Conservation (phyloP, 2,888 invertebrate species). For the Caenorhabditis drosophilae region DNA sequence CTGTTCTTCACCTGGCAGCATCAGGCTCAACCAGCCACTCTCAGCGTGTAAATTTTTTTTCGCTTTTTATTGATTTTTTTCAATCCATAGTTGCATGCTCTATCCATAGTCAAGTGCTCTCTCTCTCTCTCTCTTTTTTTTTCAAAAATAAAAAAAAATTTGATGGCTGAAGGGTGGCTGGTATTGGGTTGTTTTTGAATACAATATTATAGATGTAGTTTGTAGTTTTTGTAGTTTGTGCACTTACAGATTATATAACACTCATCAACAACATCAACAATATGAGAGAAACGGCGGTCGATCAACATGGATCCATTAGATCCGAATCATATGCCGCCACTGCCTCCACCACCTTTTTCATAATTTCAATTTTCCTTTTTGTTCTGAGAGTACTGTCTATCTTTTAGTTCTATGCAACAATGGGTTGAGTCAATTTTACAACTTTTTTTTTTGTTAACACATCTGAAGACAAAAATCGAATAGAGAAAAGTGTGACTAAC, state of each 20-base stretch:
- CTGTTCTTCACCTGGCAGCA: conserved; percentile 54
- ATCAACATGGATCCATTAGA: conserved; percentile 30
- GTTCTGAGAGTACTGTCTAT: conserved; percentile 30
- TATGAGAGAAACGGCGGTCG: conserved; percentile 5
- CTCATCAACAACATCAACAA: conserved; percentile 8
- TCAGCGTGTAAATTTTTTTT: conserved; percentile 49
- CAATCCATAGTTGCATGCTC: too few relatives aligned
- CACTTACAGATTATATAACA: conserved; percentile 16
- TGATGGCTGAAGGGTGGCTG: conserved; percentile 21
- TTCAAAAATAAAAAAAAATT: background rate
- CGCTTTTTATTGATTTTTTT: conserved; percentile 7
- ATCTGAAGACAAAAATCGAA: background rate
- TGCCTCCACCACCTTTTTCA: too few relatives aligned
- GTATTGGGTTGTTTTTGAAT: conserved; percentile 4
- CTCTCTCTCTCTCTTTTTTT: too few relatives aligned
- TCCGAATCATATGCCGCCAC: too few relatives aligned
- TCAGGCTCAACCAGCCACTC: conserved; percentile 44
- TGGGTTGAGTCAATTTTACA: too few relatives aligned
- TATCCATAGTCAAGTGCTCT: too few relatives aligned
- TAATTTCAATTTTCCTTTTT: conserved; percentile 15
- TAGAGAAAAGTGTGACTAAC: too few relatives aligned
- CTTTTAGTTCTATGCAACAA: background rate
- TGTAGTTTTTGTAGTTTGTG: conserved; percentile 10
- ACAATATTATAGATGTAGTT: conserved; percentile 8
- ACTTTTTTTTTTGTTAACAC: background rate